These are phyloP conservation scores for Aspidapion aeneum DNA, from an alignment of 2,888 invertebrate genomes.

Conservation along the genomic window DNA sequence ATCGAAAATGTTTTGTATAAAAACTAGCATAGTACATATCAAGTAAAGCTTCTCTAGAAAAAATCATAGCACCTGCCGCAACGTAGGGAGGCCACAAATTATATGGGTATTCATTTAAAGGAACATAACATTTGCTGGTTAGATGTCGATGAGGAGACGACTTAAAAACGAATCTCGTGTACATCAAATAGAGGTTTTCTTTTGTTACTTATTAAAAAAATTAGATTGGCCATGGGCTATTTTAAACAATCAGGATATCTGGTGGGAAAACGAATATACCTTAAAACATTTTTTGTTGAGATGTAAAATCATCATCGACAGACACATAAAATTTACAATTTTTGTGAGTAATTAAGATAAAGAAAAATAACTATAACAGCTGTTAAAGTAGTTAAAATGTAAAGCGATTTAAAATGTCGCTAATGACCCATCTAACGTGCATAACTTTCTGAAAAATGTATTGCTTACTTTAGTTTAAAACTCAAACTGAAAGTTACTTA, in stretches of 20 bases:
- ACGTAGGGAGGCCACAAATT: conserved; percentile 88
- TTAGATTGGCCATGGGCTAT: conserved; percentile 46
- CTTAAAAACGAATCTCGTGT: conserved; percentile 55
- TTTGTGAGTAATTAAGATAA: too few species aligned
- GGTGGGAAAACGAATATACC: conserved; percentile 66
- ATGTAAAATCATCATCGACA: conserved; percentile 93
- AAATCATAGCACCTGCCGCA: conserved; percentile 80
- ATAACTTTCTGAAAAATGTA: too few species aligned
- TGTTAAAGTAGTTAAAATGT: too few species aligned
- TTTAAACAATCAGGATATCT: conserved; percentile 64
- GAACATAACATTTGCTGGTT: conserved; percentile 82
- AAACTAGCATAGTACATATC: conserved; percentile 75
- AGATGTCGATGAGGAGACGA: conserved; percentile 74
- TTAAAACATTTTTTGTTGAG: conserved; percentile 77
- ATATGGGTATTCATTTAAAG: conserved; percentile 82
- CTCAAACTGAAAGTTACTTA: too few species aligned
- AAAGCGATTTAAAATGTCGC: too few species aligned
- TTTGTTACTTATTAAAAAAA: conserved; percentile 22
- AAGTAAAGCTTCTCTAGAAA: conserved; percentile 70
- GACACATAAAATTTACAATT: conserved; percentile 79
- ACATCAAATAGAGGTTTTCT: conserved; percentile 22
- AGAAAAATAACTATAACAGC: too few species aligned
- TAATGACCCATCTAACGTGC: too few species aligned
- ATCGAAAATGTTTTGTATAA: conserved; percentile 79
- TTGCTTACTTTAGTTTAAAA: too few species aligned